A percentile compares a stretch with the other conserved stretches of the same genome.
phyloP scores from a whole-genome alignment of 2,888 invertebrate genomes.

The Ophion ellenae region DNA sequence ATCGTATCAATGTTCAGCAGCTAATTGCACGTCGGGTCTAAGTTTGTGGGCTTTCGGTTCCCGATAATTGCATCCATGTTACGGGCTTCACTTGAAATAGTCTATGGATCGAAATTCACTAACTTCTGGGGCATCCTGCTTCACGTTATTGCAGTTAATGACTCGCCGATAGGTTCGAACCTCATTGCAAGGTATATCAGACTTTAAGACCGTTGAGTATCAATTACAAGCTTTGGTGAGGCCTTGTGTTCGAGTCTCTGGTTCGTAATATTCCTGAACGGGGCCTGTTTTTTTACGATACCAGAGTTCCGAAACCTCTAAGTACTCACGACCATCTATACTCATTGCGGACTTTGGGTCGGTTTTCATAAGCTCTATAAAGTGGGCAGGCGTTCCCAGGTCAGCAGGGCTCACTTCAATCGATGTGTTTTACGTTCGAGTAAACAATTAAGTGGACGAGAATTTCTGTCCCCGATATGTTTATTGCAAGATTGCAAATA shows the following conservation, averaged over 20 bases:
- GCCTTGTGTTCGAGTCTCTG: background rate
- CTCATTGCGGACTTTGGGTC: background rate
- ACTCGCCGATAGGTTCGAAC: background rate
- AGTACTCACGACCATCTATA: background rate
- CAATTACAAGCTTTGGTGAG: constrained; percentile 7
- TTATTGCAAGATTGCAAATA: background rate
- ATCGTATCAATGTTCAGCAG: background rate
- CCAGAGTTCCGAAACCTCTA: background rate
- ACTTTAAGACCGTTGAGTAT: background rate
- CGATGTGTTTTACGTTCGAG: background rate
- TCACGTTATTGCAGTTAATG: background rate
- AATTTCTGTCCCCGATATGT: constrained; percentile 15
- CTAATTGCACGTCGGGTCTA: background rate
- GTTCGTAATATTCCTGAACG: background rate
- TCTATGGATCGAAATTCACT: background rate
- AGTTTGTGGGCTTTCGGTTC: background rate
- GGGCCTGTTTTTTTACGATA: background rate
- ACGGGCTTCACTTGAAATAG: background rate
- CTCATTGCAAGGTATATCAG: background rate
- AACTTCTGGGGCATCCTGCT: background rate
- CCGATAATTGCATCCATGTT: background rate
- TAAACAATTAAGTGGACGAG: background rate
- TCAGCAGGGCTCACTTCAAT: background rate
- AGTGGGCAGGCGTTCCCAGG: background rate
- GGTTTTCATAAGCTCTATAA: background rate